These are phyloP conservation scores for Tolmerus cingulatus DNA, from an alignment of 2,888 invertebrate genomes.

Conservation along the genomic window DNA sequence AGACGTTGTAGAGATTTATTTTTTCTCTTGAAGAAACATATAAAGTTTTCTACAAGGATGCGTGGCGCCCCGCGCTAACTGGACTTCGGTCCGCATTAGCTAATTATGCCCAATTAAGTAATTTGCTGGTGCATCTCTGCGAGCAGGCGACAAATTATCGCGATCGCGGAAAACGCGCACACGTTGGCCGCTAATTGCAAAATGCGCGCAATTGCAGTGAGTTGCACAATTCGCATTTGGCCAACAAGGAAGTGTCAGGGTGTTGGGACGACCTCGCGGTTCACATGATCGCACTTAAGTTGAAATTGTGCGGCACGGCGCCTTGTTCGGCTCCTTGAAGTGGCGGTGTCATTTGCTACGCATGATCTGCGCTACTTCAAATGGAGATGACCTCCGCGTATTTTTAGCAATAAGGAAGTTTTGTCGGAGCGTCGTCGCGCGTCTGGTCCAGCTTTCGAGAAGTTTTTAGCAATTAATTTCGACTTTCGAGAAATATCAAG, in stretches of 20 bases:
- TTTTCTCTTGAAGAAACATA: not conserved
- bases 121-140: not conserved
- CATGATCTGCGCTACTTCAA: constrained; percentile 10
- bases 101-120: not conserved
- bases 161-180: not conserved
- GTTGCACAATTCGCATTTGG: not conserved
- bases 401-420: constrained; percentile 27
- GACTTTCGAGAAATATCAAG: not conserved
- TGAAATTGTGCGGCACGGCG: not conserved
- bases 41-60: not conserved
- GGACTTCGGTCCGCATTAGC: not conserved
- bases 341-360: constrained; percentile 13
- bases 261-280: not conserved
- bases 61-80: not conserved
- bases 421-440: not conserved
- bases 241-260: not conserved
- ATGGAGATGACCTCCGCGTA: not conserved
- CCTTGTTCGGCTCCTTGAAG: not conserved
- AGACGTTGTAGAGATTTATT: not conserved
- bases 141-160: not conserved
- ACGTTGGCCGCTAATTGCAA: not conserved
- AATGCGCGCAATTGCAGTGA: not conserved
- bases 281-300: not conserved
- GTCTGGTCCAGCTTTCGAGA: not conserved
- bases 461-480: constrained; percentile 13